Percentiles rank a stretch among this genome's conserved stretches.
These are phyloP conservation scores for Zaprionus taronus DNA, from an alignment of 1,140 invertebrate genomes.

Conservation along the genomic window DNA sequence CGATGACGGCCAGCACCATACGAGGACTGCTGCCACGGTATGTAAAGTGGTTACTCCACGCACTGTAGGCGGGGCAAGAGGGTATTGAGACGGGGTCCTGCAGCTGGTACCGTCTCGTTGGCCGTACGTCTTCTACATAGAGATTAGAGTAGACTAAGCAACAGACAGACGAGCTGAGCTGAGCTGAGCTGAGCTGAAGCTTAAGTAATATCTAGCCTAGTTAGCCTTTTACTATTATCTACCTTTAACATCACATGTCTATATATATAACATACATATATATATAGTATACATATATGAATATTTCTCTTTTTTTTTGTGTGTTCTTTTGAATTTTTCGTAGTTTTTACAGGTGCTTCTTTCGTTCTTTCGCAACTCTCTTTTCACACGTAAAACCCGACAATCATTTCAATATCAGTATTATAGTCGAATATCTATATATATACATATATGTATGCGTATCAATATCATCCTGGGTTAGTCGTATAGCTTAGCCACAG, in stretches of 20 bases:
- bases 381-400: constrained; percentile 29
- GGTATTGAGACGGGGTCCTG: neutral
- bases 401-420: constrained; percentile 27
- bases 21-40: constrained; percentile 88
- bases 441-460: constrained; percentile 19
- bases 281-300: constrained; percentile 21
- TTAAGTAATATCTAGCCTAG: constrained; percentile 5
- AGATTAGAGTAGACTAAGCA: neutral
- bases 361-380: constrained; percentile 53
- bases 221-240: constrained; percentile 21
- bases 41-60: constrained; percentile 29
- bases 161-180: neutral
- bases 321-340: constrained; percentile 55
- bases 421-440: constrained; percentile 19
- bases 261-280: constrained; percentile 14
- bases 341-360: constrained; percentile 81
- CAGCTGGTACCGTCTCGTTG: neutral
- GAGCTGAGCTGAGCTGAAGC: neutral
- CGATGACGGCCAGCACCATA: constrained; percentile 88
- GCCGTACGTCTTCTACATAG: neutral
- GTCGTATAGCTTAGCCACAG: constrained; percentile 3
- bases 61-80: constrained; percentile 12
- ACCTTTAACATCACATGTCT: constrained; percentile 3
- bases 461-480: constrained; percentile 28
- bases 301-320: constrained; percentile 61